Percentiles rank a stretch among this genome's conserved stretches.
These are phyloP conservation scores for Enteromius trimaculatus DNA, from an alignment of 2,797 vertebrate genomes.

Conservation along the genomic window DNA sequence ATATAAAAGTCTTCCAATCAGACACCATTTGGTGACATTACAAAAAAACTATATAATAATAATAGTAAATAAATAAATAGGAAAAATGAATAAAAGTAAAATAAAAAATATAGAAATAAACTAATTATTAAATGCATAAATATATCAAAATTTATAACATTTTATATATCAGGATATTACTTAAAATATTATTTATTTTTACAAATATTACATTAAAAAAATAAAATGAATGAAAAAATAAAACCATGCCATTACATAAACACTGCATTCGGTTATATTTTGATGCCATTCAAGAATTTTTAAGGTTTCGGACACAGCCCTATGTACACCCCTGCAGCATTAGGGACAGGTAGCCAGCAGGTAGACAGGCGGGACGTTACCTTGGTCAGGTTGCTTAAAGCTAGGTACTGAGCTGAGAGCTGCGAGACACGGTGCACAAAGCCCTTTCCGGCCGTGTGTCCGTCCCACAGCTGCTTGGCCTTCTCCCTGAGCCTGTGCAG, in stretches of 20 bases:
- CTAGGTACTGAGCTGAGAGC: conserved; percentile 94
- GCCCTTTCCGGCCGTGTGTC: conserved; percentile 94
- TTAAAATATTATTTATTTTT: background rate
- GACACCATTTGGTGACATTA: background rate
- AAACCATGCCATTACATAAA: background rate
- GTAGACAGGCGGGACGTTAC: conserved; percentile 79
- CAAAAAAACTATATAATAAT: background rate
- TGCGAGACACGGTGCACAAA: conserved; percentile 98
- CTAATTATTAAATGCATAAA: background rate
- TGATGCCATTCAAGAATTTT: background rate
- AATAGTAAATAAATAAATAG: background rate
- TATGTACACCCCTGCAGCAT: conserved; percentile 19
- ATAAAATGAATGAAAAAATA: background rate
- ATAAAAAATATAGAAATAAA: background rate
- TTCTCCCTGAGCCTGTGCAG: conserved; percentile 92
- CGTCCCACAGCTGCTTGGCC: conserved; percentile 96
- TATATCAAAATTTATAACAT: too few relatives aligned
- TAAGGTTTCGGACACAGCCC: background rate
- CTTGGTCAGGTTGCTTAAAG: conserved; percentile 97
- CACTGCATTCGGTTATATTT: background rate
- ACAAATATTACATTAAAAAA: background rate
- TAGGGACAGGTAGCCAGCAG: conserved; percentile 78
- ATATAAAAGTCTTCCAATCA: background rate
- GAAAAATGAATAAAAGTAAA: background rate
- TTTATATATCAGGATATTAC: too few relatives aligned